Percentiles rank a stretch among this genome's conserved stretches.
Conservation (phyloP, 2,113 vertebrate genomes). For the Alaudala cheleensis region DNA sequence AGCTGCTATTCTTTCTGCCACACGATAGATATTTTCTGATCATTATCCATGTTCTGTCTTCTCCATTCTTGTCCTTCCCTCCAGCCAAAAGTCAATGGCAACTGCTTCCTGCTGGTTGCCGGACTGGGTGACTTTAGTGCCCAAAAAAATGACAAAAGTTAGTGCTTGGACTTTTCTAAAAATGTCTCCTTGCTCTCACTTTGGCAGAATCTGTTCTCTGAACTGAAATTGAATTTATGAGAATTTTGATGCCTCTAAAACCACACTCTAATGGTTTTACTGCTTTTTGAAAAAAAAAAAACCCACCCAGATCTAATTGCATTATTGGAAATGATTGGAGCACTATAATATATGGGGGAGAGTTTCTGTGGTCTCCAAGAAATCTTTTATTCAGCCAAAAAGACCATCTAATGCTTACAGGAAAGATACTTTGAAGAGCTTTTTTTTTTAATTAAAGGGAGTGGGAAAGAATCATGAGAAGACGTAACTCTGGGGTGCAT, state of each 20-base stretch:
- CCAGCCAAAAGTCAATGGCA: background rate
- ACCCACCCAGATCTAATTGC: background rate
- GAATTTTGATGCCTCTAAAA: background rate
- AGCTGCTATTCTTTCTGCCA: background rate
- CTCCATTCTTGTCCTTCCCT: background rate
- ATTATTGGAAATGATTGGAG: background rate
- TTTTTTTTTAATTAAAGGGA: background rate
- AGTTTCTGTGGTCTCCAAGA: conserved; percentile 1
- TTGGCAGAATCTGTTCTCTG: background rate
- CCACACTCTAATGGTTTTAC: background rate
- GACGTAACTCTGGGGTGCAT: background rate
- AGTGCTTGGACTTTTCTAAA: background rate
- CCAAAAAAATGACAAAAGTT: background rate
- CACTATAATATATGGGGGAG: background rate
- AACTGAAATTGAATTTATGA: background rate
- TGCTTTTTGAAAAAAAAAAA: conserved; percentile 18
- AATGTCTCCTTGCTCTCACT: background rate
- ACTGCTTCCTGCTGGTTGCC: background rate
- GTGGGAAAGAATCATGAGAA: background rate
- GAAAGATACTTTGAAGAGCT: background rate
- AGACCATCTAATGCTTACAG: background rate
- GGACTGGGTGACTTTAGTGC: background rate
- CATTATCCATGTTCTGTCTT: background rate
- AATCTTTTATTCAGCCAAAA: conserved; percentile 14
- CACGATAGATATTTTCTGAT: background rate